phyloP scores from a whole-genome alignment of 1,140 invertebrate species.

The Trichomalopsis sarcophagae region DNA sequence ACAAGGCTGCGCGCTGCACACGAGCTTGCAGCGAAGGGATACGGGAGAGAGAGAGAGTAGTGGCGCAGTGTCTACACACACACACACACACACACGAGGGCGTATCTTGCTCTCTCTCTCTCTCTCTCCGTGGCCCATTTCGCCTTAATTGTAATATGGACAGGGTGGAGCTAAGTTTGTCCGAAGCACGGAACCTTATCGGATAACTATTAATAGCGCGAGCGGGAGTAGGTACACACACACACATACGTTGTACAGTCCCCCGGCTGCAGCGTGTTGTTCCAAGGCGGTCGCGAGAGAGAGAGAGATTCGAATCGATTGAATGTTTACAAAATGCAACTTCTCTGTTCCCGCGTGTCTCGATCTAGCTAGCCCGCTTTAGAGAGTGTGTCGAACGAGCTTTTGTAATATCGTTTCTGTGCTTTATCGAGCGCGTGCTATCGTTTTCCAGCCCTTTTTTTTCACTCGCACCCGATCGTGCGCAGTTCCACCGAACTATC shows the following conservation, averaged over 20 bases:
- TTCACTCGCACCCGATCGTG: not conserved
- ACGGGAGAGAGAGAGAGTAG: not conserved
- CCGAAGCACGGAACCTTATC: constrained; percentile 33
- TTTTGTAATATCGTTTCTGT: not conserved
- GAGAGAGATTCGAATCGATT: constrained; percentile 21
- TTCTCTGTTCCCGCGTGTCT: not conserved
- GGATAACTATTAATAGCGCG: constrained; percentile 27
- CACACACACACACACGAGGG: not conserved
- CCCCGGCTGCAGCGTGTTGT: not conserved
- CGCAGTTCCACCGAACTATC: not conserved
- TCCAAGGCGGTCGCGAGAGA: not conserved
- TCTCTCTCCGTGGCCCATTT: constrained; percentile 21
- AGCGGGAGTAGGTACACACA: not conserved
- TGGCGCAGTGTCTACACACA: not conserved
- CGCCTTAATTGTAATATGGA: constrained; percentile 42
- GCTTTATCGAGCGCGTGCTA: not conserved
- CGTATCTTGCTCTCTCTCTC: not conserved
- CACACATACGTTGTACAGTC: not conserved
- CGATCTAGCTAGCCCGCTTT: not conserved
- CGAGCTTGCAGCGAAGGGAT: not conserved
- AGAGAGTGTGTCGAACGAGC: not conserved
- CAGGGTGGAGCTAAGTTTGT: constrained; percentile 21
- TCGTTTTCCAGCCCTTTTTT: not conserved
- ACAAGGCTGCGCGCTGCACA: not conserved
- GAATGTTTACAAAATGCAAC: constrained; percentile 22